Percentiles rank a stretch among this genome's conserved stretches.
Evolutionary conservation across 2,888 invertebrate genomes (phyloP).

Genomic region (Exocentrus adspersus): DNA sequence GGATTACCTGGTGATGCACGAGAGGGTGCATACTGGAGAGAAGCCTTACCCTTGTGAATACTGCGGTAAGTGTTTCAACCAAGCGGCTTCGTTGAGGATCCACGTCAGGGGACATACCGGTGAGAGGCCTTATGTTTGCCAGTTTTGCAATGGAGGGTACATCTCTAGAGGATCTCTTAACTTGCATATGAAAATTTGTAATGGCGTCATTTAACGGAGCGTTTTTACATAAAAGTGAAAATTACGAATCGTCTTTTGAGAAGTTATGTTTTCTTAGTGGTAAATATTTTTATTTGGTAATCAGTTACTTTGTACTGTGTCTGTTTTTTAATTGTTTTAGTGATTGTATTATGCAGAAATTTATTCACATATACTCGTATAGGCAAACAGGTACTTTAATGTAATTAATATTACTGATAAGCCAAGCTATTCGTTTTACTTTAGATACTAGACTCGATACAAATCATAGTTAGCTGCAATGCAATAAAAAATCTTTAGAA

Average conservation of each 20-base stretch:
- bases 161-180: slow-evolving; percentile 54
- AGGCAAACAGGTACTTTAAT: no score
- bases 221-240: background rate
- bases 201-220: slow-evolving; percentile 36
- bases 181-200: slow-evolving; percentile 53
- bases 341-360: no score
- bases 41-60: slow-evolving; percentile 59
- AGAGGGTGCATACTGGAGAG: slow-evolving; percentile 59
- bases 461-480: slow-evolving; percentile 6
- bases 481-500: background rate
- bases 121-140: slow-evolving; percentile 56
- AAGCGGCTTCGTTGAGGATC: slow-evolving; percentile 53
- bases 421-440: no score
- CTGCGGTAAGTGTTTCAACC: slow-evolving; percentile 59
- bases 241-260: no score
- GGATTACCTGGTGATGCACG: slow-evolving; percentile 57
- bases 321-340: no score
- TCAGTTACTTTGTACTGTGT: no score
- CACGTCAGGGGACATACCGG: slow-evolving; percentile 57
- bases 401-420: no score
- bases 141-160: slow-evolving; percentile 53
- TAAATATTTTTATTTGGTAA: no score
- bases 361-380: no score
- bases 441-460: background rate
- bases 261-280: no score